Percentiles rank a stretch among this genome's conserved stretches.
Evolutionary conservation across 2,888 invertebrate species (phyloP).

Genomic region (Alcis repandata): DNA sequence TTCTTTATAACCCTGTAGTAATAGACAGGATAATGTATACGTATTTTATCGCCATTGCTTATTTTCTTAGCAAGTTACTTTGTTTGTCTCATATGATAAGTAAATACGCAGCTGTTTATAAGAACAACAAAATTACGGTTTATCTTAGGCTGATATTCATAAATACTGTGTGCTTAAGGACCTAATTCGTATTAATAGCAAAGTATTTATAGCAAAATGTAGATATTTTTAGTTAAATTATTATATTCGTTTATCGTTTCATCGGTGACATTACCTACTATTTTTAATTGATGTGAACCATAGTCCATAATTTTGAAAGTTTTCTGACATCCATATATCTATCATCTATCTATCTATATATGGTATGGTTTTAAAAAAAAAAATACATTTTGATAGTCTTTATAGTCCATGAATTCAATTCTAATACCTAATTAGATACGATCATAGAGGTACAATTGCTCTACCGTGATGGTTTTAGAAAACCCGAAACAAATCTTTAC

Average conservation of each 20-base stretch:
- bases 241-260: no score
- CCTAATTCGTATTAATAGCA: no score
- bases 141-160: slow-evolving; percentile 17
- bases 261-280: no score
- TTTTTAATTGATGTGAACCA: no score
- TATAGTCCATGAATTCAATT: background rate
- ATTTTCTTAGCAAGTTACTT: slow-evolving; percentile 21
- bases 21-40: slow-evolving; percentile 9
- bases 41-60: slow-evolving; percentile 18
- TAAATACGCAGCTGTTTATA: slow-evolving; percentile 16
- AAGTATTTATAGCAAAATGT: no score
- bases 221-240: no score
- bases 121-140: slow-evolving; percentile 8
- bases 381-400: background rate
- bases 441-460: slow-evolving; percentile 1
- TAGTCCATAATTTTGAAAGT: no score
- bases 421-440: background rate
- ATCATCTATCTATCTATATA: no score
- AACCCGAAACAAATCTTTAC: slow-evolving; percentile 14
- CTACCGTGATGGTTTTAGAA: slow-evolving; percentile 3
- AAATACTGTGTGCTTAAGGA: no score
- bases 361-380: no score
- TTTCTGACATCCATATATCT: no score
- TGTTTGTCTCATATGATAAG: slow-evolving; percentile 28
- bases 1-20: no score